Evolutionary conservation across 2,888 invertebrate genomes (phyloP).

Genomic region (Odontothrips loti): DNA sequence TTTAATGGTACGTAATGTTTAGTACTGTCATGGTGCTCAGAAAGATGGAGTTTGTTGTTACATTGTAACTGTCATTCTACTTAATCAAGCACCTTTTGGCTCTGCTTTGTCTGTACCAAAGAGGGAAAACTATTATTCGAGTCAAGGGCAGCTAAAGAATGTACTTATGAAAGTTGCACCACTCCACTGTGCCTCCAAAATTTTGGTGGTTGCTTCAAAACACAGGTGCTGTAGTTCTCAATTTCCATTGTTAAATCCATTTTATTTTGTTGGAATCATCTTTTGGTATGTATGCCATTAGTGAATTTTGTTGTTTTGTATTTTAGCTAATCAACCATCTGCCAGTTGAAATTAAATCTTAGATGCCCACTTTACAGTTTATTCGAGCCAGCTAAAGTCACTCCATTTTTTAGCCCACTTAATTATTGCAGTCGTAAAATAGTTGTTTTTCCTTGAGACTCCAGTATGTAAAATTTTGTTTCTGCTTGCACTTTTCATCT

Average conservation of each 20-base stretch:
- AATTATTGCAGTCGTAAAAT: not conserved
- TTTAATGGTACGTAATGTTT: conserved; percentile 17
- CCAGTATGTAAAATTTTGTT: not conserved
- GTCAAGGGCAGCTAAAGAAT: conserved; percentile 21
- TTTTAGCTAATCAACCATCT: too few species aligned
- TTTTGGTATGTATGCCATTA: too few species aligned
- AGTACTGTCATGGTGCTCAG: conserved; percentile 12
- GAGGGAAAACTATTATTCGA: conserved; percentile 10
- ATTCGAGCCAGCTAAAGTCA: too few species aligned
- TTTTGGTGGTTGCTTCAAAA: not conserved
- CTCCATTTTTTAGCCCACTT: too few species aligned
- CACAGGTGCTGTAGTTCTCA: not conserved
- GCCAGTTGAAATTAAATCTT: too few species aligned
- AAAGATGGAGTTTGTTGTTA: conserved; percentile 12
- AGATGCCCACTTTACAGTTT: too few species aligned
- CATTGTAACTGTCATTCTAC: conserved; percentile 10
- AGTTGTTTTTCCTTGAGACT: not conserved
- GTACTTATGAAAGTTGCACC: conserved; percentile 14
- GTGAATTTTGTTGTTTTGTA: too few species aligned
- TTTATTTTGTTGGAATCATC: too few species aligned
- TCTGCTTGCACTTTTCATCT: not conserved
- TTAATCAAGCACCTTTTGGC: conserved; percentile 17
- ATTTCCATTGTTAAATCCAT: too few species aligned
- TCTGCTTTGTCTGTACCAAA: conserved; percentile 26
- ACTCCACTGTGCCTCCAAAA: not conserved